Conservation (phyloP, 2,797 vertebrate species). For the Glyptemys insculpta region DNA sequence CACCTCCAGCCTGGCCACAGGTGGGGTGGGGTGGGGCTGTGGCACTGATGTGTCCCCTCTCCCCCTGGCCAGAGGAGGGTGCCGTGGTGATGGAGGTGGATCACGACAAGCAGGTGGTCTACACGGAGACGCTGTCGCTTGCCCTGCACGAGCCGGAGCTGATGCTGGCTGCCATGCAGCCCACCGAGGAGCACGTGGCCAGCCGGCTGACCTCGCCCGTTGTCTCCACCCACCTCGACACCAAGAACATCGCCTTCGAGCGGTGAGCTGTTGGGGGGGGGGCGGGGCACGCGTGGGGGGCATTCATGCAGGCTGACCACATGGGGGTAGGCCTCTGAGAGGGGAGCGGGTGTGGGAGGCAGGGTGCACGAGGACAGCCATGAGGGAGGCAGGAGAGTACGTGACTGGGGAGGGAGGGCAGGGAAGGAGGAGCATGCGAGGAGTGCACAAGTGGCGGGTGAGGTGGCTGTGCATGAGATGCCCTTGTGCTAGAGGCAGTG, state of each 20-base stretch:
- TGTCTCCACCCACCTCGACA: conserved; percentile 96
- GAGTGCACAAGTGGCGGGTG: neutral
- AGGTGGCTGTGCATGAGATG: neutral
- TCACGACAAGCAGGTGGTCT: conserved; percentile 97
- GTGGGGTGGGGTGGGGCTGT: neutral
- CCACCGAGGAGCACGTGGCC: conserved; percentile 93
- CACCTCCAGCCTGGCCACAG: neutral
- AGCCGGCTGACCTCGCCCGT: conserved; percentile 94
- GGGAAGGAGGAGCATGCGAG: neutral
- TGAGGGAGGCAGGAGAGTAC: neutral
- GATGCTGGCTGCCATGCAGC: conserved; percentile 94
- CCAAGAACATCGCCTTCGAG: conserved; percentile 95
- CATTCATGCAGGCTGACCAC: neutral
- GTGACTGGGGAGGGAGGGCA: neutral
- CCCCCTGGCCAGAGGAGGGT: conserved; percentile 85
- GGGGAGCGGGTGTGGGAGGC: neutral
- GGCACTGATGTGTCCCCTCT: neutral
- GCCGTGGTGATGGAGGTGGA: conserved; percentile 98
- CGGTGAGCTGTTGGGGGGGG: conserved; percentile 79
- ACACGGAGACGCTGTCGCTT: conserved; percentile 91
- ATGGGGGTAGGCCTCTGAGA: neutral
- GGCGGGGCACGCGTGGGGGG: neutral
- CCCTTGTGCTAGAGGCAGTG: neutral
- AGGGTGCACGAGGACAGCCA: neutral
- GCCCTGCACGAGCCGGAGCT: conserved; percentile 89